Conservation (phyloP, 2,113 vertebrate species). For the Rhinolophus ferrumequinum region DNA sequence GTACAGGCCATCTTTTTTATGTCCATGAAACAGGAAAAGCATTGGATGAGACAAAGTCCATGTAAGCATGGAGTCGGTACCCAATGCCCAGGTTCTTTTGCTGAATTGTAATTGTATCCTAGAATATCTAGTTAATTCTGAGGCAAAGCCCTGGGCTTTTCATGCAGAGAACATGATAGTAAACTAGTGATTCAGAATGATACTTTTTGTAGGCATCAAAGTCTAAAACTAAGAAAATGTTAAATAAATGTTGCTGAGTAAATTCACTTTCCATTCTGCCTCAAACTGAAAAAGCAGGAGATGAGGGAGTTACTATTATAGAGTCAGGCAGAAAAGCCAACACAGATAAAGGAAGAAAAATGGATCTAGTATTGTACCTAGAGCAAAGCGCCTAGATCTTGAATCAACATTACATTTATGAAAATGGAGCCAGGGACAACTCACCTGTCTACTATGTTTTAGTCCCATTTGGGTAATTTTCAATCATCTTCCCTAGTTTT, state of each 20-base stretch:
- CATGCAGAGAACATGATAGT: neutral
- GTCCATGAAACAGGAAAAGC: neutral
- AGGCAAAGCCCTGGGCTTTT: neutral
- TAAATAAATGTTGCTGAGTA: neutral
- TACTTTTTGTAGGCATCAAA: neutral
- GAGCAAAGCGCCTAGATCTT: neutral
- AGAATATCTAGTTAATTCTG: conserved; percentile 11
- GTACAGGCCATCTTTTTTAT: neutral
- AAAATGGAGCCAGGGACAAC: neutral
- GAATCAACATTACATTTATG: neutral
- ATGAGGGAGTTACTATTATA: neutral
- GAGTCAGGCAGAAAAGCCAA: neutral
- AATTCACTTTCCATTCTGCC: neutral
- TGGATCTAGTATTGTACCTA: neutral
- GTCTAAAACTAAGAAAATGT: neutral
- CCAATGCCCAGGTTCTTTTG: neutral
- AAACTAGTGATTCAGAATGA: neutral
- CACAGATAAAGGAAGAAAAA: neutral
- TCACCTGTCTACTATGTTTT: neutral
- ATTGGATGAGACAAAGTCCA: neutral
- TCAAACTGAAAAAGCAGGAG: neutral
- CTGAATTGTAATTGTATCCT: neutral
- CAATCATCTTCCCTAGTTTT: neutral
- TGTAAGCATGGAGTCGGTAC: neutral
- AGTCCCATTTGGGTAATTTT: neutral